These are phyloP conservation scores for Labeo rohita DNA, from an alignment of 2,113 vertebrate genomes.

Conservation along the genomic window DNA sequence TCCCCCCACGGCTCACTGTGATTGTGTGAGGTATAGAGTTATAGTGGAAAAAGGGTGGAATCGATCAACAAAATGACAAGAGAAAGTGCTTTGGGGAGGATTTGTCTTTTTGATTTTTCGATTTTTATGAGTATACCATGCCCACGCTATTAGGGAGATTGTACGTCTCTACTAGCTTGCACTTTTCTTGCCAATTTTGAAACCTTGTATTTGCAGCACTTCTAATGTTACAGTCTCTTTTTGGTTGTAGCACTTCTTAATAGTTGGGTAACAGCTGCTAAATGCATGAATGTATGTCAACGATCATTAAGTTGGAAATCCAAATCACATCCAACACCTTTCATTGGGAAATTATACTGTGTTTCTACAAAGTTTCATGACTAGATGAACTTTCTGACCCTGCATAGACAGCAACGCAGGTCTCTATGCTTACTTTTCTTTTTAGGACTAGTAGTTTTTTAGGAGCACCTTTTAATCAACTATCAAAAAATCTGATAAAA, in stretches of 20 bases:
- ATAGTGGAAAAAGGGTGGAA: conserved; percentile 35
- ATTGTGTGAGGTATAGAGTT: conserved; percentile 56
- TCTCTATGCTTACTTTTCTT: no score
- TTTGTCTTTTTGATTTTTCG: conserved; percentile 55
- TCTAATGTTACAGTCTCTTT: not conserved
- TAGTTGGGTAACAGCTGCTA: not conserved
- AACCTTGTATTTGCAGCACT: not conserved
- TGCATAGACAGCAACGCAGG: no score
- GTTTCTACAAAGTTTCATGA: not conserved
- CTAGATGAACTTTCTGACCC: not conserved
- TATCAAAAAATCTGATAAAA: no score
- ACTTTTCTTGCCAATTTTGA: not conserved
- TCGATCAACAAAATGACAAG: conserved; percentile 50
- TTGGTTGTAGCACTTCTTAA: not conserved
- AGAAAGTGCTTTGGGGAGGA: conserved; percentile 60
- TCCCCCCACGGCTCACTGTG: conserved; percentile 53
- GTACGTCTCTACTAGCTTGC: not conserved
- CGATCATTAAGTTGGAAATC: not conserved
- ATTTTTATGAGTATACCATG: conserved; percentile 32
- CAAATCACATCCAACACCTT: not conserved
- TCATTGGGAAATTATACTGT: not conserved
- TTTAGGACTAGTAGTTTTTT: no score
- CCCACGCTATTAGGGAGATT: not conserved
- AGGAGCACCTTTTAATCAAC: no score
- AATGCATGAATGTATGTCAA: conserved; percentile 8